Evolutionary conservation across 2,888 invertebrate species (phyloP).

Genomic region (Drosophila sordidula): DNA sequence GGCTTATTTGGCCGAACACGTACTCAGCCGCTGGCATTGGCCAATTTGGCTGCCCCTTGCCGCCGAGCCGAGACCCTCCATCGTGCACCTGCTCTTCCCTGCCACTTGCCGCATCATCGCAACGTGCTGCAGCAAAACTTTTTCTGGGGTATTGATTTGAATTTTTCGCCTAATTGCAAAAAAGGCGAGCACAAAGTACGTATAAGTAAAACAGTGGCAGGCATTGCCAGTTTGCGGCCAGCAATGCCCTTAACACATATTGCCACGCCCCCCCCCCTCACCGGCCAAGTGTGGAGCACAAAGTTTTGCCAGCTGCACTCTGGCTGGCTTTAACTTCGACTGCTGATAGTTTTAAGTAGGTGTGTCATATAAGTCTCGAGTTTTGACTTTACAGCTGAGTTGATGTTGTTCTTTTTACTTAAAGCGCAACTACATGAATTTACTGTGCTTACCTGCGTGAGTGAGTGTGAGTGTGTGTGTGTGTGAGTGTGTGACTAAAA

Average conservation of each 20-base stretch:
- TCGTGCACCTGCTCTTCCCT: not conserved
- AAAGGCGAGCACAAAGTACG: constrained; percentile 43
- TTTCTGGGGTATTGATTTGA: constrained; percentile 70
- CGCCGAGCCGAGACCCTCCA: too few species aligned
- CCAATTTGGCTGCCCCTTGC: constrained; percentile 60
- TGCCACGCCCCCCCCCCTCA: not conserved
- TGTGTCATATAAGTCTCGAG: constrained; percentile 15
- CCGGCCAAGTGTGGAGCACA: not conserved
- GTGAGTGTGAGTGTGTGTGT: not conserved
- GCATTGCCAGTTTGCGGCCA: not conserved
- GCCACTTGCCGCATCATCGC: constrained; percentile 17
- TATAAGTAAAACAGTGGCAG: constrained; percentile 26
- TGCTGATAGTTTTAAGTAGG: constrained; percentile 24
- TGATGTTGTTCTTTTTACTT: constrained; percentile 9
- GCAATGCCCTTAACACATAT: constrained; percentile 32
- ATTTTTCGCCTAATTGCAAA: constrained; percentile 73
- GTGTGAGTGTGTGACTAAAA: constrained; percentile 25
- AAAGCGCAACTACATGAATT: constrained; percentile 29
- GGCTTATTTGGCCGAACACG: constrained; percentile 66
- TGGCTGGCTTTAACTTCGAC: constrained; percentile 14
- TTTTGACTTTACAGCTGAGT: constrained; percentile 29
- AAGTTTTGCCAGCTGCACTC: not conserved
- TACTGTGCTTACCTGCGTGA: constrained; percentile 21
- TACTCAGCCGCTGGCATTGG: constrained; percentile 74
- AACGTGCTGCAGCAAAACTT: constrained; percentile 74